Conservation (phyloP, 2,113 vertebrate genomes). For the Amphiprion ocellaris region DNA sequence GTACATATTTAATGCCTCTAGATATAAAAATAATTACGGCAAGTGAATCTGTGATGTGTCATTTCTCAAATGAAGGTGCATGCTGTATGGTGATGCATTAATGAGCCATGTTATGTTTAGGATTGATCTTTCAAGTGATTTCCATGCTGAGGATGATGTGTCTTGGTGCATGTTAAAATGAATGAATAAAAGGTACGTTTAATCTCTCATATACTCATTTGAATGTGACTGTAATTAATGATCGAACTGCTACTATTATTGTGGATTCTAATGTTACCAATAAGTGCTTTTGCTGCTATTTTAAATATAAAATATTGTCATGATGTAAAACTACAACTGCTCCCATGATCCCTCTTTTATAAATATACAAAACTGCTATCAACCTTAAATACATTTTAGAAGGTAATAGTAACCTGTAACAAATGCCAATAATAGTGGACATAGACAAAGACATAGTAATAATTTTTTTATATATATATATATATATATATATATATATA, state of each 20-base stretch:
- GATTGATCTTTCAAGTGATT: conserved; percentile 25
- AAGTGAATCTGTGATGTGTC: conserved; percentile 47
- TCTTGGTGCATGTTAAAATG: background rate
- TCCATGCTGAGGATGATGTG: background rate
- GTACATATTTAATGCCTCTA: conserved; percentile 74
- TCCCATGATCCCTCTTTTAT: no score
- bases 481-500: no score
- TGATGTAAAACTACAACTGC: no score
- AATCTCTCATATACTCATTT: background rate
- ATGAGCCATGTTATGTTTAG: conserved; percentile 4
- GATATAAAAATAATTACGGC: conserved; percentile 81
- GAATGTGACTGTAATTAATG: background rate
- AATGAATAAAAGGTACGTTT: background rate
- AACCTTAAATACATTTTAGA: no score
- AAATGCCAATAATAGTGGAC: no score
- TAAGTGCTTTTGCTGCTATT: no score
- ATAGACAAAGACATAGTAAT: no score
- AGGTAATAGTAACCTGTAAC: no score
- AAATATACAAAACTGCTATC: no score
- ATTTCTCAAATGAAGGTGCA: conserved; percentile 30
- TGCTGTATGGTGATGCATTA: conserved; percentile 15
- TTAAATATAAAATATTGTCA: no score
- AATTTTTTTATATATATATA: no score
- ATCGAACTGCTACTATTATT: background rate
- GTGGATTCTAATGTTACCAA: no score